phyloP scores from a whole-genome alignment of 2,888 invertebrate genomes.

The Rapana venosa region DNA sequence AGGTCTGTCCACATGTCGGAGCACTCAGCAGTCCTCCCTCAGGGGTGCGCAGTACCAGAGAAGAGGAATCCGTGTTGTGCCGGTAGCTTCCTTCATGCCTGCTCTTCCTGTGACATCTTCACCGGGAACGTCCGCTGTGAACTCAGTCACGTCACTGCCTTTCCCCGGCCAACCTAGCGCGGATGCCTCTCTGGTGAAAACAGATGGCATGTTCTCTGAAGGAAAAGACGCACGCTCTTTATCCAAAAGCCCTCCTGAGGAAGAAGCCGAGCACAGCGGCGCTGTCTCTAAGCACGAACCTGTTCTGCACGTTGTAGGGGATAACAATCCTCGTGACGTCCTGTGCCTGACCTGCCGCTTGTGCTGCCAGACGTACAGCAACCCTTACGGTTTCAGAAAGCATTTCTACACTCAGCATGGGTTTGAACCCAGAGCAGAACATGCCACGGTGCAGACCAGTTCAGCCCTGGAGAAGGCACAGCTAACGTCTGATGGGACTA shows the following conservation, averaged over 20 bases:
- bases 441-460: conserved; percentile 74
- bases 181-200: neutral
- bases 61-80: no score
- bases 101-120: no score
- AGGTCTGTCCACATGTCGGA: no score
- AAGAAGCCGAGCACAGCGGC: conserved; percentile 44
- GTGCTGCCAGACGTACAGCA: conserved; percentile 74
- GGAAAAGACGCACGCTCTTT: no score
- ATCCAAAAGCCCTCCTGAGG: neutral
- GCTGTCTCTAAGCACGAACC: conserved; percentile 73
- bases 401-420: conserved; percentile 76
- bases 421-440: conserved; percentile 74
- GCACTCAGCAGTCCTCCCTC: no score
- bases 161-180: neutral
- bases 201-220: neutral
- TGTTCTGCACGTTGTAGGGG: conserved; percentile 72
- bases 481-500: conserved; percentile 47
- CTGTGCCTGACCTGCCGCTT: conserved; percentile 74
- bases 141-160: neutral
- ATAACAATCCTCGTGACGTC: conserved; percentile 73
- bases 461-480: conserved; percentile 71
- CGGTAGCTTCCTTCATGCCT: no score
- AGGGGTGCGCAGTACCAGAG: no score
- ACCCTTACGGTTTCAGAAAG: conserved; percentile 74
- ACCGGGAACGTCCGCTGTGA: no score